Conservation (phyloP, 1,140 invertebrate species). For the Drosophila leontia region DNA sequence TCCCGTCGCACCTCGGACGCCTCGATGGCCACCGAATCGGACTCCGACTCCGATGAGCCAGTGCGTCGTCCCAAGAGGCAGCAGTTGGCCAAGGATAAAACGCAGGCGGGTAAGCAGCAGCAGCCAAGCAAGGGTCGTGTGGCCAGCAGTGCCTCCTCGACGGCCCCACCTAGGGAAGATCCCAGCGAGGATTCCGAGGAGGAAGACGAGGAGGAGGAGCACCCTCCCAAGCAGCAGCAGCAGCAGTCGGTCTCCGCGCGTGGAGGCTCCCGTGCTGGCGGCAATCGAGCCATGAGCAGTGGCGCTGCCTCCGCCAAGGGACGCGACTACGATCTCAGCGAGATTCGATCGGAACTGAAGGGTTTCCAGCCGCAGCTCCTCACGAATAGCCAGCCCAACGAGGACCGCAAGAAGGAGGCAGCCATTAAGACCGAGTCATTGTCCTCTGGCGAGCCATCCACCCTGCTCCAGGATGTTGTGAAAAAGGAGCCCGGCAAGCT, state of each 20-base stretch:
- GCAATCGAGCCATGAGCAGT: constrained; percentile 60
- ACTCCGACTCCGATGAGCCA: constrained; percentile 87
- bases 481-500: constrained; percentile 63
- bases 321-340: constrained; percentile 92
- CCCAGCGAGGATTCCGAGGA: constrained; percentile 61
- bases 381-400: constrained; percentile 6
- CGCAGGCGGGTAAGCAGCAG: constrained; percentile 14
- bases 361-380: constrained; percentile 86
- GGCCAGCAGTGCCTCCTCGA: constrained; percentile 9
- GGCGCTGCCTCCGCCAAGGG: constrained; percentile 86
- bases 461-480: constrained; percentile 5
- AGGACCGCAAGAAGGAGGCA: constrained; percentile 51
- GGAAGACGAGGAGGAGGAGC: constrained; percentile 56
- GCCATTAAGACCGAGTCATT: constrained; percentile 35
- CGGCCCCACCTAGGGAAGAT: constrained; percentile 22
- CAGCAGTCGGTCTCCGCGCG: constrained; percentile 39
- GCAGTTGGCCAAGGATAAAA: constrained; percentile 32
- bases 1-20: constrained; percentile 85
- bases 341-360: constrained; percentile 93
- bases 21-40: constrained; percentile 87
- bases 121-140: constrained; percentile 19
- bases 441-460: background rate
- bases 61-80: constrained; percentile 84
- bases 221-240: constrained; percentile 19
- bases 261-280: constrained; percentile 52